Evolutionary conservation across 2,797 vertebrate genomes (phyloP).

Genomic region (Onychomys leucogaster): DNA sequence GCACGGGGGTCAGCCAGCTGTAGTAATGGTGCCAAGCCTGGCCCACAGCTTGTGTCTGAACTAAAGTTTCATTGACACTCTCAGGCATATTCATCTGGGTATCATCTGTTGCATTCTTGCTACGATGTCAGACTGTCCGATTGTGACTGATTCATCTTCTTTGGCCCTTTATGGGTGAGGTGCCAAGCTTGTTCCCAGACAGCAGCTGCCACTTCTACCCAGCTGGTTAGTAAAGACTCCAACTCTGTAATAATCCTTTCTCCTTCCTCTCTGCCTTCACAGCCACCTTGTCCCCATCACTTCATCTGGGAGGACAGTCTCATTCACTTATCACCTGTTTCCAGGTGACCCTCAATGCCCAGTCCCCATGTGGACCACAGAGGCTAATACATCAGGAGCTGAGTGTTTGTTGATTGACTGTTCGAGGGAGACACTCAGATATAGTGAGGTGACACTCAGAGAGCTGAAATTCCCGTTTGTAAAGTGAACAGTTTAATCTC

Average conservation of each 20-base stretch:
- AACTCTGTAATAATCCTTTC: neutral
- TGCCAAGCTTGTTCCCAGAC: neutral
- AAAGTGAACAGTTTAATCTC: neutral
- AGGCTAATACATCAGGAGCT: neutral
- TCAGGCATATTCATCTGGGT: neutral
- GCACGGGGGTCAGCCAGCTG: neutral
- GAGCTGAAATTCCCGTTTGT: neutral
- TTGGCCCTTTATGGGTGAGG: neutral
- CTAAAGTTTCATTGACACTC: neutral
- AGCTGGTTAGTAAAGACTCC: neutral
- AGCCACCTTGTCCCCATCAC: neutral
- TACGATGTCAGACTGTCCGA: neutral
- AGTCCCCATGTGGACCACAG: neutral
- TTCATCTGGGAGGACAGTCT: neutral
- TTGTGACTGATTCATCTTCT: too few relatives aligned
- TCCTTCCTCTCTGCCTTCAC: neutral
- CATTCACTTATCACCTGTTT: neutral
- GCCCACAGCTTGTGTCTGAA: neutral
- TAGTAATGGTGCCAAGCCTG: rapidly evolving
- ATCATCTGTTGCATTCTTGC: neutral
- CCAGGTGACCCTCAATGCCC: neutral
- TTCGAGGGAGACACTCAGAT: neutral
- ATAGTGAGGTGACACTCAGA: neutral
- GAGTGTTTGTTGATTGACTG: too few relatives aligned
- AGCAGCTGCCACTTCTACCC: neutral